These are phyloP conservation scores for Cynodonichthys magdalenae DNA, from an alignment of 2,797 vertebrate genomes.

Conservation along the genomic window DNA sequence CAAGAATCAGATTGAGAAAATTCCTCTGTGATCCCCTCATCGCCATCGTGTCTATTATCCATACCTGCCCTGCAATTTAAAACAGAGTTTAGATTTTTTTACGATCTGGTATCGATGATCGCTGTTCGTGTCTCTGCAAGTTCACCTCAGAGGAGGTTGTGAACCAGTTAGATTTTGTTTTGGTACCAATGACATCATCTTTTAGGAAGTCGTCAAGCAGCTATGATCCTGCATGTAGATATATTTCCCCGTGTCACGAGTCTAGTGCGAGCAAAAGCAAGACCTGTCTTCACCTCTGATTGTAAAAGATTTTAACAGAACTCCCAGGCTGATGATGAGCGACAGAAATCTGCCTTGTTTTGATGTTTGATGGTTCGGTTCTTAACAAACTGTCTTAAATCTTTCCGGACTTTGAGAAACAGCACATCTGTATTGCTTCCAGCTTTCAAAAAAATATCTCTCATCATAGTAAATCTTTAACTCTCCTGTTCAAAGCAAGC, in stretches of 20 bases:
- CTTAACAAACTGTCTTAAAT: slow-evolving; percentile 11
- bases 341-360: slow-evolving; percentile 36
- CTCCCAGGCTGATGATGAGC: slow-evolving; percentile 18
- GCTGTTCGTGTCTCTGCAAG: slow-evolving; percentile 28
- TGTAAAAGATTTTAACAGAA: slow-evolving; percentile 41
- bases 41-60: slow-evolving; percentile 75
- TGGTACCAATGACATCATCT: slow-evolving; percentile 21
- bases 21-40: slow-evolving; percentile 68
- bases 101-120: slow-evolving; percentile 43
- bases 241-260: slow-evolving; percentile 2
- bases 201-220: slow-evolving; percentile 47
- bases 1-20: slow-evolving; percentile 67
- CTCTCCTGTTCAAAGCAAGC: slow-evolving; percentile 44
- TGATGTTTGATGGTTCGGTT: slow-evolving; percentile 21
- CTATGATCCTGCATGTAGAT: neutral
- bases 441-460: slow-evolving; percentile 8
- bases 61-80: slow-evolving; percentile 57
- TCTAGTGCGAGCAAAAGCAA: too few relatives aligned
- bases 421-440: slow-evolving; percentile 64
- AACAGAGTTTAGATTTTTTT: slow-evolving; percentile 31
- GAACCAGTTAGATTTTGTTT: slow-evolving; percentile 16
- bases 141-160: slow-evolving; percentile 39
- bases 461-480: slow-evolving; percentile 25
- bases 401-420: slow-evolving; percentile 28
- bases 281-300: slow-evolving; percentile 37